A percentile compares a stretch with the other conserved stretches of the same genome.
phyloP scores from a whole-genome alignment of 2,888 invertebrate species.

The Alviniconcha strummeri region DNA sequence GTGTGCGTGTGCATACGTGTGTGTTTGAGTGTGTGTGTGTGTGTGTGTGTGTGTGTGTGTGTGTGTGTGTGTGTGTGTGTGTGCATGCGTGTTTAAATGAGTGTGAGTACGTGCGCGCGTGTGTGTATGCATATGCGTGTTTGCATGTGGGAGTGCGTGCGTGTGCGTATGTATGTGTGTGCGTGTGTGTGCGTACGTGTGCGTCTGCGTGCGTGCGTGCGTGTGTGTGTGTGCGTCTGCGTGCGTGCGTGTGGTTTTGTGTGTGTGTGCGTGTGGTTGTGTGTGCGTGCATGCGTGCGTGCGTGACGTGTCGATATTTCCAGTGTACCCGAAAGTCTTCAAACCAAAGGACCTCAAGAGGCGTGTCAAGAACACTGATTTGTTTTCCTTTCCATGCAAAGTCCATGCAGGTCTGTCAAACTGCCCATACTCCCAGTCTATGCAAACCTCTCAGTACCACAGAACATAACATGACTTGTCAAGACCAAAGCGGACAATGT shows the following conservation, averaged over 20 bases:
- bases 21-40: background rate
- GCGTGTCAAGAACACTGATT: no score
- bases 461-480: no score
- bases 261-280: background rate
- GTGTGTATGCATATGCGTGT: background rate
- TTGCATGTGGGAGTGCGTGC: background rate
- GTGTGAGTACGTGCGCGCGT: background rate
- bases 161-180: background rate
- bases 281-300: background rate
- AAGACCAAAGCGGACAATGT: no score
- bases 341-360: no score
- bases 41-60: no score
- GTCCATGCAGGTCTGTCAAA: no score
- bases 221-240: slow-evolving; percentile 11
- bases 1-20: background rate
- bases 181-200: background rate
- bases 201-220: background rate
- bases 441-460: no score
- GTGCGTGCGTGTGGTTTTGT: background rate
- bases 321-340: no score
- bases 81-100: background rate
- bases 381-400: no score
- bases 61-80: background rate
- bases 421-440: no score
- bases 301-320: no score